Evolutionary conservation across 30 jellyfish, hydroid and myxozoan genomes (phyloP).

Genomic region (Haliclystus octoradiatus): DNA sequence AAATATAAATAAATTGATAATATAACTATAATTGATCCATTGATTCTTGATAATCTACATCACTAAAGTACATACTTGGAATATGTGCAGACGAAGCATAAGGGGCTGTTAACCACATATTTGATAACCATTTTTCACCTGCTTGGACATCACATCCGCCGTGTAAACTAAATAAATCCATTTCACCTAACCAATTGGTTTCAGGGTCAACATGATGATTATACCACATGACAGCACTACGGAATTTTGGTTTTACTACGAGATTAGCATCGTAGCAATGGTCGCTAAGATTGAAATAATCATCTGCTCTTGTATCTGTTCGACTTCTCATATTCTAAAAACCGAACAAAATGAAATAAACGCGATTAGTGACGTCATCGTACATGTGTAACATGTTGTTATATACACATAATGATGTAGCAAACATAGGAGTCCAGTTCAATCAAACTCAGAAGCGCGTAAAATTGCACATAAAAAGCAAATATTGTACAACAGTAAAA

Average conservation of each 20-base stretch:
- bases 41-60: too few species aligned
- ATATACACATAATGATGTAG: too few species aligned
- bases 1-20: too few species aligned
- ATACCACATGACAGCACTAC: conserved; percentile 92
- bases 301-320: conserved; percentile 36
- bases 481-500: too few species aligned
- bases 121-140: conserved; percentile 99
- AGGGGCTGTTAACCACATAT: conserved; percentile 95
- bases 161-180: conserved; percentile 74
- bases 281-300: conserved; percentile 63
- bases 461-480: too few species aligned
- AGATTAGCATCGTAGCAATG: conserved; percentile 70
- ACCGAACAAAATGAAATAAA: too few species aligned
- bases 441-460: too few species aligned
- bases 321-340: conserved; percentile 25
- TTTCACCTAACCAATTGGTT: conserved; percentile 90
- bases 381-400: too few species aligned
- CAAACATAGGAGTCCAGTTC: too few species aligned
- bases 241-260: conserved; percentile 69
- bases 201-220: conserved; percentile 71
- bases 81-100: conserved; percentile 40
- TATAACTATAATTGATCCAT: too few species aligned
- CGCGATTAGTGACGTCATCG: too few species aligned
- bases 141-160: conserved; percentile 98
- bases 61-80: conserved; percentile 73